These are phyloP conservation scores for Alentia gelatinosa DNA, from an alignment of 2,888 invertebrate genomes.

Conservation along the genomic window DNA sequence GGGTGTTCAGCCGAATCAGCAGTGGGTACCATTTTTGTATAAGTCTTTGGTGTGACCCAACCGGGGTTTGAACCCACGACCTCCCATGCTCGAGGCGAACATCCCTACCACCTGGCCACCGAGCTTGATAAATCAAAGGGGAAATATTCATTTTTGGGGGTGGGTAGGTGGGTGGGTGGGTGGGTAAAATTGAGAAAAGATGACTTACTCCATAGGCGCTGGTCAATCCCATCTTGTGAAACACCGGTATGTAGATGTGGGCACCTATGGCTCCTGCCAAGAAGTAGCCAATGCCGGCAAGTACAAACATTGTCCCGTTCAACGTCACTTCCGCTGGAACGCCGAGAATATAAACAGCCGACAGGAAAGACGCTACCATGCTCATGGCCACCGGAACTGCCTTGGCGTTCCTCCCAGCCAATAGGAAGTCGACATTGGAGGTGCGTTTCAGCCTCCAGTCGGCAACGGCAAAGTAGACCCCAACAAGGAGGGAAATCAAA, in stretches of 20 bases:
- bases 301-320: conserved; percentile 89
- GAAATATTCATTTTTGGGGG: too few species aligned
- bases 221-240: conserved; percentile 72
- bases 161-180: too few species aligned
- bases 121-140: too few species aligned
- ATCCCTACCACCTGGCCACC: too few species aligned
- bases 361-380: conserved; percentile 68
- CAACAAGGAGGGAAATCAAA: conserved; percentile 70
- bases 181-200: too few species aligned
- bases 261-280: conserved; percentile 85
- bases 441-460: conserved; percentile 63
- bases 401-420: conserved; percentile 46
- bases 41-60: too few species aligned
- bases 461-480: conserved; percentile 68
- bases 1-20: too few species aligned
- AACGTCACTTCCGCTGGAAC: conserved; percentile 80
- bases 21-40: too few species aligned
- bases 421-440: conserved; percentile 32
- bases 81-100: too few species aligned
- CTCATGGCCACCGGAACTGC: conserved; percentile 53
- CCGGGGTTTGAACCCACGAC: too few species aligned
- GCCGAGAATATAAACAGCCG: conserved; percentile 73
- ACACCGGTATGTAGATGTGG: conserved; percentile 74
- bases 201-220: conserved; percentile 75
- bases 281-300: conserved; percentile 85